These are phyloP conservation scores for Gnathonemus longibarbis DNA, from an alignment of 2,113 vertebrate species.

Conservation along the genomic window DNA sequence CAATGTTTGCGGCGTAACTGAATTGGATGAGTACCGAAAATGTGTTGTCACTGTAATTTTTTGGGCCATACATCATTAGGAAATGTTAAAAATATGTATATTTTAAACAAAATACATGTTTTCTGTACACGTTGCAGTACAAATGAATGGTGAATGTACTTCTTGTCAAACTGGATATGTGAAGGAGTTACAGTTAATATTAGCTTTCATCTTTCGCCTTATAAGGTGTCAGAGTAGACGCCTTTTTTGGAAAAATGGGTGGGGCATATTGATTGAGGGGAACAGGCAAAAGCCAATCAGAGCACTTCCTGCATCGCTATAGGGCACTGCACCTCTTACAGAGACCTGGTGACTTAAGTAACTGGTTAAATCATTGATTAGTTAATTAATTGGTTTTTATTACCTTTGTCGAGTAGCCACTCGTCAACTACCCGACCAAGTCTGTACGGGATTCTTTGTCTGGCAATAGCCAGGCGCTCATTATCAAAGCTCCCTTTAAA, in stretches of 20 bases:
- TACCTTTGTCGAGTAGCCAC: slow-evolving; percentile 99
- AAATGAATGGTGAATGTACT: background rate
- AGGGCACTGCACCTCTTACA: slow-evolving; percentile 71
- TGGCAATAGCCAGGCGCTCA: slow-evolving; percentile 99
- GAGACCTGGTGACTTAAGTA: slow-evolving; percentile 65
- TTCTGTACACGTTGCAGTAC: background rate
- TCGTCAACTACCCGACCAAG: slow-evolving; percentile 99
- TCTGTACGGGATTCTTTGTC: slow-evolving; percentile 99
- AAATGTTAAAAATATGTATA: background rate
- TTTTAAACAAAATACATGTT: background rate
- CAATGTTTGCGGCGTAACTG: background rate
- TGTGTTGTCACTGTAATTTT: background rate
- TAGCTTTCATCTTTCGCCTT: background rate
- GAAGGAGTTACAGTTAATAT: background rate
- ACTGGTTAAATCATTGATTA: slow-evolving; percentile 62
- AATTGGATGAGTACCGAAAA: background rate
- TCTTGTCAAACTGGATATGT: background rate
- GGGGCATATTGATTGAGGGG: background rate
- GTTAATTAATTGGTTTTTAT: slow-evolving; percentile 71
- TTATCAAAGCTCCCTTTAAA: slow-evolving; percentile 99
- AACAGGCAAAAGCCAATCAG: background rate
- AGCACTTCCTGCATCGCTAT: slow-evolving; percentile 40
- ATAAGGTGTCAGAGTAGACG: background rate
- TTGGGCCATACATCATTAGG: background rate
- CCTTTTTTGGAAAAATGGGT: background rate